A percentile compares a stretch with the other conserved stretches of the same genome.
Conservation (phyloP, 2,113 vertebrate genomes). For the Chrysemys picta region DNA sequence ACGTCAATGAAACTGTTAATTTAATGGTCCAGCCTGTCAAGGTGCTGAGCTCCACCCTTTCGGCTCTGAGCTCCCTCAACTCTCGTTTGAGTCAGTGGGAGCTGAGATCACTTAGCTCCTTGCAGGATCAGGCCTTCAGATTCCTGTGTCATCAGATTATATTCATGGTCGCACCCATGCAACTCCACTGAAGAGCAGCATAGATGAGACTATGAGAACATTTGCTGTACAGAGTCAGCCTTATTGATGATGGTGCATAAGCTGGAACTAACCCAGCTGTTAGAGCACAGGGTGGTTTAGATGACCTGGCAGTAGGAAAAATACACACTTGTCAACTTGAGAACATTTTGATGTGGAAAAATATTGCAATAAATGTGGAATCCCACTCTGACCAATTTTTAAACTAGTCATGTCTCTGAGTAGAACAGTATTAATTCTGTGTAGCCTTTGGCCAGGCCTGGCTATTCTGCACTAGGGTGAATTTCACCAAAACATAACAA, state of each 20-base stretch:
- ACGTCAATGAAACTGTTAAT: not conserved
- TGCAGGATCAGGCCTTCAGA: not conserved
- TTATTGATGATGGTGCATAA: not conserved
- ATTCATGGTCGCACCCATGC: rapidly evolving
- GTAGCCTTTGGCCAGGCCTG: not conserved
- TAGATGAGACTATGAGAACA: rapidly evolving
- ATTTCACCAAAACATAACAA: not conserved
- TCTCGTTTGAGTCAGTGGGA: not conserved
- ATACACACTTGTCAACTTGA: not conserved
- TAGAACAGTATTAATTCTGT: not conserved
- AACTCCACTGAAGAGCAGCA: rapidly evolving
- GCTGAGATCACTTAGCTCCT: not conserved
- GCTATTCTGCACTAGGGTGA: not conserved
- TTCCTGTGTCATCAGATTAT: not conserved
- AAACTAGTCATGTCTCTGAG: not conserved
- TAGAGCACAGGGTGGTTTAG: not conserved
- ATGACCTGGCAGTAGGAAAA: not conserved
- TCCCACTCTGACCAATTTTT: not conserved
- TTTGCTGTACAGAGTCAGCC: not conserved
- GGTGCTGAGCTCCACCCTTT: not conserved
- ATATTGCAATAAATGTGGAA: not conserved
- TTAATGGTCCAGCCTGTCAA: not conserved
- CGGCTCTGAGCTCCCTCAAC: not conserved
- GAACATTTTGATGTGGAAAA: not conserved
- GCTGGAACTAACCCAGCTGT: not conserved